phyloP scores from a whole-genome alignment of 2,797 vertebrate species.

The Microctenopoma steveboyesi region DNA sequence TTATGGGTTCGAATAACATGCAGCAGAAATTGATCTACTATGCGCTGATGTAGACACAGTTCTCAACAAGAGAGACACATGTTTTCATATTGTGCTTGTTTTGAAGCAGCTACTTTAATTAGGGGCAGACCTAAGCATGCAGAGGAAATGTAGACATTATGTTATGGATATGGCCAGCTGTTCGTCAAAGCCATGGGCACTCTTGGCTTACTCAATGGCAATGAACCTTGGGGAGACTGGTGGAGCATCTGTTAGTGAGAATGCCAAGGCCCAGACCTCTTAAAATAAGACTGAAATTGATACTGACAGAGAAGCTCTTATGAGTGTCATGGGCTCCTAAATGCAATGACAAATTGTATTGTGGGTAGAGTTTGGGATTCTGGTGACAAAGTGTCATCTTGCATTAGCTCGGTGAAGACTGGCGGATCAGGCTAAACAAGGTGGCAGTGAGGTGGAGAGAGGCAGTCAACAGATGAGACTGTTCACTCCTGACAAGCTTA shows the following conservation, averaged over 20 bases:
- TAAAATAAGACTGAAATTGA: slow-evolving; percentile 73
- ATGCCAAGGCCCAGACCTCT: slow-evolving; percentile 54
- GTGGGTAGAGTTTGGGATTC: slow-evolving; percentile 75
- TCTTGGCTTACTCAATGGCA: slow-evolving; percentile 29
- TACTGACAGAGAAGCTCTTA: slow-evolving; percentile 75
- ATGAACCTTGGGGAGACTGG: slow-evolving; percentile 58
- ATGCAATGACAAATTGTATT: slow-evolving; percentile 77
- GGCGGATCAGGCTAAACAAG: slow-evolving; percentile 75
- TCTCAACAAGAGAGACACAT: background rate
- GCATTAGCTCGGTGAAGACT: slow-evolving; percentile 76
- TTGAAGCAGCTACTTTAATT: background rate
- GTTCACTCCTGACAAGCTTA: slow-evolving; percentile 51
- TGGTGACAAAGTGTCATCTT: slow-evolving; percentile 77
- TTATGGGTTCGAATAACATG: slow-evolving; percentile 33
- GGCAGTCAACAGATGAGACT: slow-evolving; percentile 53
- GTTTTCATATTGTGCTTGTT: background rate
- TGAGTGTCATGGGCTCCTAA: slow-evolving; percentile 72
- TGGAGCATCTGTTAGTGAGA: slow-evolving; percentile 63
- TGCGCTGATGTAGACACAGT: slow-evolving; percentile 5
- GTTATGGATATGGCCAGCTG: slow-evolving; percentile 39
- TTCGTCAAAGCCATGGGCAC: slow-evolving; percentile 15
- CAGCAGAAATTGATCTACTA: slow-evolving; percentile 15
- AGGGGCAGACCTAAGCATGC: background rate
- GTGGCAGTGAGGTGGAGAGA: slow-evolving; percentile 73
- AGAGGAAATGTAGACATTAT: slow-evolving; percentile 24